Evolutionary conservation across 2,888 invertebrate genomes (phyloP).

Genomic region (Cosmia trapezina): DNA sequence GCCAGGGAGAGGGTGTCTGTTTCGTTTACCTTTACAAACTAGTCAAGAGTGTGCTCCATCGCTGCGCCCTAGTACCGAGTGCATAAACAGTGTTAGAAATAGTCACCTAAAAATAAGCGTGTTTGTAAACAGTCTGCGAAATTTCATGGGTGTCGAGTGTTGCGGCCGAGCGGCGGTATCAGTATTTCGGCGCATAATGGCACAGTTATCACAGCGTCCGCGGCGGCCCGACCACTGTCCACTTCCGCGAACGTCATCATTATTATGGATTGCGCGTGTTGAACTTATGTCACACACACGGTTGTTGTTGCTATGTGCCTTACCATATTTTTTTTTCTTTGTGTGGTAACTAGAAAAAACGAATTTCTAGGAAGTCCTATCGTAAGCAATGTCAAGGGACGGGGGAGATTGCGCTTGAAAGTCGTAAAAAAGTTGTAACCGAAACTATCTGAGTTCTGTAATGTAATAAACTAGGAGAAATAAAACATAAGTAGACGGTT

Average conservation of each 20-base stretch:
- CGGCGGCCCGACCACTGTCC: constrained; percentile 59
- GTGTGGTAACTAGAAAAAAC: constrained; percentile 4
- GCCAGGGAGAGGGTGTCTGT: constrained; percentile 27
- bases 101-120: constrained; percentile 64
- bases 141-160: constrained; percentile 49
- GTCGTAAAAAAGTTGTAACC: constrained; percentile 26
- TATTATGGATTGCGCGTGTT: constrained; percentile 77
- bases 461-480: constrained; percentile 9
- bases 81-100: constrained; percentile 52
- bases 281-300: constrained; percentile 71
- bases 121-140: constrained; percentile 66
- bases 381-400: constrained; percentile 42
- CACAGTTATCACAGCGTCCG: constrained; percentile 52
- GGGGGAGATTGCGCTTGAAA: constrained; percentile 8
- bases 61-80: constrained; percentile 20
- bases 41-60: constrained; percentile 12
- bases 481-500: constrained; percentile 11
- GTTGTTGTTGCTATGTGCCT: constrained; percentile 54
- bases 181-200: constrained; percentile 56
- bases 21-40: constrained; percentile 50
- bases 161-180: constrained; percentile 36
- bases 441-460: constrained; percentile 19
- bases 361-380: constrained; percentile 6
- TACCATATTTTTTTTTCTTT: constrained; percentile 31
- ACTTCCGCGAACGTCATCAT: constrained; percentile 82